Base-by-base conservation (phyloP, 2,113 vertebrate genomes). In the Anguilla rostrata region DNA sequence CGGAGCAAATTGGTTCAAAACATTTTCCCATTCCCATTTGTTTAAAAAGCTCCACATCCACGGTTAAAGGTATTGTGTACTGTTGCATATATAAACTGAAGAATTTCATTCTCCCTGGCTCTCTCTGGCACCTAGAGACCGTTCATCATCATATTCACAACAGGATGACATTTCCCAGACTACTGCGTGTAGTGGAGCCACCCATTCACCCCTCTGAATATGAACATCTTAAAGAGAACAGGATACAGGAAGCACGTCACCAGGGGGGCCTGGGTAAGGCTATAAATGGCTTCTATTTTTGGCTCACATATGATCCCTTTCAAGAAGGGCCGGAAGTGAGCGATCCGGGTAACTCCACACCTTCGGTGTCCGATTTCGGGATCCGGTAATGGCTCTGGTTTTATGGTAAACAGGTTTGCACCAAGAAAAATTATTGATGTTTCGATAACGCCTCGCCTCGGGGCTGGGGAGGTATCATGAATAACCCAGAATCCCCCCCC, bases 391-490 rank as follows among this genome's bases (percentile, higher is more conserved):
- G 26, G 60, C 63, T 53, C 75, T 46, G 49, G 57, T 71, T 83
- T 83, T 26, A 75, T 86, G 60, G 82, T 75, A 79, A 84, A 84
- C 75, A 41, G 71, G 82, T 20, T 66, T 79, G 49, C 79, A 34
- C 83, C 57, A 83, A 82, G 82, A 75, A 16, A 79, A 79, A n/a
- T 39, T 87, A 87, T 87, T 87, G 86, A 83, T 87, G 82, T 84
- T 79, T 84, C 78, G 78, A 87, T 87, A 87, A 83, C 49, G 60
- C 75, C 78, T 60, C 41, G 39, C 82, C 82, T 84, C 46, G 57
- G 71, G 82, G 82, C 86, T 84, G 39, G 34, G 34, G 20, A 40
- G 75, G 39, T 18, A 20, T 83, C 75, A 40, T 87, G 53, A 84
- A 87, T 79, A 57, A 87, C 71, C 46, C 46, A 79, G 82, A 87